Evolutionary conservation across 1,140 invertebrate species (phyloP), one percentile per base, ranked within the genome.

Genomic region (Drosophila jambulina): DNA sequence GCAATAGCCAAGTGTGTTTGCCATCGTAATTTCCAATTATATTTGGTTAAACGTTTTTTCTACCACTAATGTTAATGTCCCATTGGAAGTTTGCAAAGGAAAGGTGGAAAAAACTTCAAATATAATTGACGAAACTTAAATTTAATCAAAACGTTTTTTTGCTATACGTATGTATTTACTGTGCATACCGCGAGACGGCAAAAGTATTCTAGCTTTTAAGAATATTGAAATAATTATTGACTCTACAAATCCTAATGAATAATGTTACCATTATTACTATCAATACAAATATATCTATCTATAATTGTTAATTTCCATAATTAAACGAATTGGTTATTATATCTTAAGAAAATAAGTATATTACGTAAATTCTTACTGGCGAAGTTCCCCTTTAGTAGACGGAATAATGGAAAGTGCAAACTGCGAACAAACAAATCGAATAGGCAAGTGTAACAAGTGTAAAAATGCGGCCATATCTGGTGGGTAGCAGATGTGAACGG

Each of bases 1-100:
- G 12, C 29, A 23, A 25, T 60, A 46, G 63, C 57, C 63, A 67
- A 38, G 12, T 42, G 12, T 42, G 36, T 32, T 63, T 63, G n/a
- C 36, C 9, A 54, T n/a, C 25, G 34, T 29, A 63, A 63, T 63
- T 40, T 29, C 10, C 8, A 40, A 53, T 32, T 60, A 65, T 34
- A 59, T 65, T 38, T 58, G 54, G 32, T 40, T 23, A 17, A n/a
- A 42, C n/a, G 19, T 40, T 27, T 8, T 23, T 48, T 38, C 32
- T 17, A 38, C 5, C 49, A 23, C 15, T 2, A 36, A 21, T 29
- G 19, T 49, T 7, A 48, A 48, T 21, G 7, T 48, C 2, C 23
- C 1, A 17, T 36, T 10, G 19, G 2, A 34, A 34, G 5, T 21
- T 34, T 15, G 19, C 19, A 29, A 34, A 5, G 7, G 2, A 36